phyloP scores from a whole-genome alignment of 2,797 vertebrate genomes.

The Paguma larvata region DNA sequence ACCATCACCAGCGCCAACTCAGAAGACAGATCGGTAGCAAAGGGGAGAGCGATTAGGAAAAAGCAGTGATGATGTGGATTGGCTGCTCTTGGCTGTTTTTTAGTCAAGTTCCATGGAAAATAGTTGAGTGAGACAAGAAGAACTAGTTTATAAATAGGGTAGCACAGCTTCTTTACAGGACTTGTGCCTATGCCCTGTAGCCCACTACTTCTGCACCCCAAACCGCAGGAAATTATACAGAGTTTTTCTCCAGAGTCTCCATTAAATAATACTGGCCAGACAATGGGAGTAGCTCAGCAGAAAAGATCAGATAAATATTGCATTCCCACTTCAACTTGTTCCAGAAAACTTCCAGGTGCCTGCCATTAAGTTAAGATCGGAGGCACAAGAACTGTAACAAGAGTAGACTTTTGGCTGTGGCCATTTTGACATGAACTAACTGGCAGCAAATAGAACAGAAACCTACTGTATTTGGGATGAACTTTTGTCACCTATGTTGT shows the following conservation, averaged over 20 bases:
- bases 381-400: background rate
- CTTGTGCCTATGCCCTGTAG: background rate
- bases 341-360: background rate
- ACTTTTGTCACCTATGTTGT: background rate
- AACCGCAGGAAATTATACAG: background rate
- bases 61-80: background rate
- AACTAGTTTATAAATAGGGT: background rate
- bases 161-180: background rate
- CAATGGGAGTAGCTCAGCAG: background rate
- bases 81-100: background rate
- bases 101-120: background rate
- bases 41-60: background rate
- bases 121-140: background rate
- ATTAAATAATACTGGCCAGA: background rate
- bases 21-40: background rate
- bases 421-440: background rate
- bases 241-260: background rate
- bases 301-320: background rate
- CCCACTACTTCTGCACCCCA: background rate
- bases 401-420: background rate
- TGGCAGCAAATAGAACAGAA: background rate
- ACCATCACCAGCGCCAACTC: background rate
- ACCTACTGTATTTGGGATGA: background rate
- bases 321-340: background rate
- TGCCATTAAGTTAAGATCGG: background rate